Conservation (phyloP, 2,113 vertebrate species). For the Sardina pilchardus region DNA sequence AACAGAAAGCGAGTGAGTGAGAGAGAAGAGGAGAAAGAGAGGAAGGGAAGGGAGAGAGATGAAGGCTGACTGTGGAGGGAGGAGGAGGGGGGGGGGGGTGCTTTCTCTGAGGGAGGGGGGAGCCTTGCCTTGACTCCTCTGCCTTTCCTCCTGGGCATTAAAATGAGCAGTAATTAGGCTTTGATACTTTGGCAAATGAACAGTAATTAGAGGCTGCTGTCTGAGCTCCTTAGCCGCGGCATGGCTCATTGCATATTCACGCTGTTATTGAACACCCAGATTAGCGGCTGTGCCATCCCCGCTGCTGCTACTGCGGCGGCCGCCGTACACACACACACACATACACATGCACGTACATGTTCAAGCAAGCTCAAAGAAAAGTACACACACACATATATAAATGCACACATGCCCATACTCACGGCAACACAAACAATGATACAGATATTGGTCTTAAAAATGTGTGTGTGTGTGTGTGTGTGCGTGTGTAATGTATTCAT, state of each 20-base stretch:
- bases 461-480: conserved; percentile 32
- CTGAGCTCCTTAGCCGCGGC: conserved; percentile 87
- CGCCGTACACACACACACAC: conserved; percentile 6
- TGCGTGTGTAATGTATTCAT: conserved; percentile 68
- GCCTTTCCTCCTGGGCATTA: conserved; percentile 91
- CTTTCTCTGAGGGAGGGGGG: not conserved
- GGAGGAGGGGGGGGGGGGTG: not conserved
- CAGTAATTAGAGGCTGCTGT: conserved; percentile 99
- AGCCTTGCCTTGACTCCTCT: conserved; percentile 91
- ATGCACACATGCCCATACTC: not conserved
- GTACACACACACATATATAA: not conserved
- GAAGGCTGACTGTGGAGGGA: not conserved
- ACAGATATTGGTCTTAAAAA: not conserved
- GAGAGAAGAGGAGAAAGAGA: not conserved
- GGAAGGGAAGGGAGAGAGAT: conserved; percentile 19
- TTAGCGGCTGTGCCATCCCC: conserved; percentile 77
- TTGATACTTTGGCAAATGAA: conserved; percentile 99
- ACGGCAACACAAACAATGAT: not conserved
- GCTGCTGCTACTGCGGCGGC: conserved; percentile 79
- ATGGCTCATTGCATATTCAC: conserved; percentile 97
- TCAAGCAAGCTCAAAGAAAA: conserved; percentile 45
- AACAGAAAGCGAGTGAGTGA: conserved; percentile 62
- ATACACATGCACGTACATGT: not conserved
- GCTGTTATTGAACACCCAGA: conserved; percentile 98
- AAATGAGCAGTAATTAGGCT: conserved; percentile 99